A percentile compares a stretch with the other conserved stretches of the same genome.
phyloP scores from a whole-genome alignment of 2,888 invertebrate species.

The Gari tellinella region DNA sequence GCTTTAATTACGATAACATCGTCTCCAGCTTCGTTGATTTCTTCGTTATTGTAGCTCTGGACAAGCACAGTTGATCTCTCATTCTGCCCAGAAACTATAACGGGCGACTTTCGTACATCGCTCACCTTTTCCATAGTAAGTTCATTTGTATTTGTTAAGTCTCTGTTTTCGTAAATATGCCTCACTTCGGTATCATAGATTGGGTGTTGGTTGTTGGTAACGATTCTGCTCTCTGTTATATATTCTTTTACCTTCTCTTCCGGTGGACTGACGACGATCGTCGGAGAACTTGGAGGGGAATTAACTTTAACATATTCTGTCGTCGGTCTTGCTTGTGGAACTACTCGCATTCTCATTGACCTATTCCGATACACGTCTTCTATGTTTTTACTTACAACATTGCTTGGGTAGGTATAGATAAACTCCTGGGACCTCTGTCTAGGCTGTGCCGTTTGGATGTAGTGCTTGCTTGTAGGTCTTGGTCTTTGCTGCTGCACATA shows the following conservation, averaged over 20 bases:
- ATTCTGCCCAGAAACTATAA: background rate
- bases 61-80: background rate
- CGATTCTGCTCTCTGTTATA: too few species aligned
- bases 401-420: background rate
- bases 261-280: too few species aligned
- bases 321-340: too few species aligned
- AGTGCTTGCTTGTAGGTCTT: background rate
- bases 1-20: constrained; percentile 17
- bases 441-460: too few species aligned
- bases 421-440: background rate
- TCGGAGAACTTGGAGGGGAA: too few species aligned
- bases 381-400: constrained; percentile 43
- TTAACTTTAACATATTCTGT: too few species aligned
- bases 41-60: background rate
- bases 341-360: too few species aligned
- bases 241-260: too few species aligned
- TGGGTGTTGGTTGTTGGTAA: too few species aligned
- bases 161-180: background rate
- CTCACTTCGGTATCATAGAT: background rate
- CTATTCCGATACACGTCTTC: constrained; percentile 49
- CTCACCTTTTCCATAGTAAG: constrained; percentile 1
- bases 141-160: background rate
- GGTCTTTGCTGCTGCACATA: background rate
- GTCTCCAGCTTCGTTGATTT: background rate
- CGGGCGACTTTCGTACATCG: background rate